Percentiles rank a stretch among this genome's conserved stretches.
Evolutionary conservation across 1,140 invertebrate genomes (phyloP).

Genomic region (Cecropterus lyciades): DNA sequence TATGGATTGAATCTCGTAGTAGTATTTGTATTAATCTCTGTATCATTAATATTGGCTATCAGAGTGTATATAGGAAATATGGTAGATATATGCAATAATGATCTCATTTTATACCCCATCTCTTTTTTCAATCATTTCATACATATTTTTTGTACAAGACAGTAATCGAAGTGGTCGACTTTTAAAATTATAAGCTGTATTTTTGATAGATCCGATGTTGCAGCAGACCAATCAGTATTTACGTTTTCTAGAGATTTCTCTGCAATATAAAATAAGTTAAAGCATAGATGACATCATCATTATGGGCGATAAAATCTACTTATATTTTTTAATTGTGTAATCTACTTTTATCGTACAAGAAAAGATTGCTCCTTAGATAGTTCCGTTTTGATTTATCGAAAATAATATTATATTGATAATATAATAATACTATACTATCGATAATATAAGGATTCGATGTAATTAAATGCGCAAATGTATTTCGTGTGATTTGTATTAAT

Average conservation of each 20-base stretch:
- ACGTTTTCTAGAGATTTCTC: not conserved
- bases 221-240: conserved; percentile 19
- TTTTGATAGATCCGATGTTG: not conserved
- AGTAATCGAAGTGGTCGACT: conserved; percentile 13
- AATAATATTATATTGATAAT: not conserved
- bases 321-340: conserved; percentile 3
- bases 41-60: not conserved
- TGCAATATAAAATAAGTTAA: conserved; percentile 6
- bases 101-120: no score
- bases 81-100: not conserved
- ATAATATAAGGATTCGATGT: conserved; percentile 2
- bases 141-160: not conserved
- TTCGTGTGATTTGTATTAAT: not conserved
- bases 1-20: not conserved
- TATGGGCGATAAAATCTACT: not conserved
- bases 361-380: conserved; percentile 1
- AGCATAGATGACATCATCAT: conserved; percentile 3
- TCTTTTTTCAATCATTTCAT: not conserved
- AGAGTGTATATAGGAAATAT: no score
- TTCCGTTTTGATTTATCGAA: not conserved
- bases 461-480: conserved; percentile 3
- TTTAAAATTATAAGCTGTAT: not conserved
- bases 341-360: not conserved
- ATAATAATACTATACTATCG: no score
- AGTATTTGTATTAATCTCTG: conserved; percentile 1